phyloP scores from a whole-genome alignment of 2,888 invertebrate genomes.

The Drosophila heteroneura region DNA sequence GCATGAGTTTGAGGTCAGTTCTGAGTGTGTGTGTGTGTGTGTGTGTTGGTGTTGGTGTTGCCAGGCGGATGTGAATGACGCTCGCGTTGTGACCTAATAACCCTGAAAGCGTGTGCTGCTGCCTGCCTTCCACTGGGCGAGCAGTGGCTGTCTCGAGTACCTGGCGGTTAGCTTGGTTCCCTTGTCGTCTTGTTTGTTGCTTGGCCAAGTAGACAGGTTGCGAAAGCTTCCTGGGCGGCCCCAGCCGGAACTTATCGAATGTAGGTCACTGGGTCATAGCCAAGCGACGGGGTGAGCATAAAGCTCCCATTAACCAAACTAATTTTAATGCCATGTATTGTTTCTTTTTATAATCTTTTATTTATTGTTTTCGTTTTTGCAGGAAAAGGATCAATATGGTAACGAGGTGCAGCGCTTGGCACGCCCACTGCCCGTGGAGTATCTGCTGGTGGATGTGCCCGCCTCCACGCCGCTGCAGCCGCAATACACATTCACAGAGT shows the following conservation, averaged over 20 bases:
- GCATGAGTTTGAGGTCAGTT: slow-evolving; percentile 1
- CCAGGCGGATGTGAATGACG: slow-evolving; percentile 5
- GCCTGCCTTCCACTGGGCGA: background rate
- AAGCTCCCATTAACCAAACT: background rate
- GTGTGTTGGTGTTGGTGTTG: background rate
- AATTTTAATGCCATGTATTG: background rate
- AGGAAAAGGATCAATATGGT: slow-evolving; percentile 99
- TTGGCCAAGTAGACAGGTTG: slow-evolving; percentile 45
- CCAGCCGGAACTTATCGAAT: slow-evolving; percentile 3
- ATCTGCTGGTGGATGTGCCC: slow-evolving; percentile 98
- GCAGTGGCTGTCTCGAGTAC: background rate
- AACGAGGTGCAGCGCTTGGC: slow-evolving; percentile 98
- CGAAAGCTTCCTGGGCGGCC: slow-evolving; percentile 24
- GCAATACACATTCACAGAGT: slow-evolving; percentile 89
- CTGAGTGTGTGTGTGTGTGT: background rate
- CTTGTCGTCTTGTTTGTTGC: background rate
- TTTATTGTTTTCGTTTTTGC: slow-evolving; percentile 57
- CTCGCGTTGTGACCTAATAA: slow-evolving; percentile 11
- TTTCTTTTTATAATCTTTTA: background rate
- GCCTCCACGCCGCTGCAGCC: slow-evolving; percentile 95
- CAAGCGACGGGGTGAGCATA: background rate
- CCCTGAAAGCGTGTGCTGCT: background rate
- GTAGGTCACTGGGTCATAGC: slow-evolving; percentile 48
- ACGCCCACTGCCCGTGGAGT: slow-evolving; percentile 98
- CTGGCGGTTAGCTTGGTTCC: background rate